Evolutionary conservation across 2,888 invertebrate genomes (phyloP).

Genomic region (Ryuthela nishihirai): DNA sequence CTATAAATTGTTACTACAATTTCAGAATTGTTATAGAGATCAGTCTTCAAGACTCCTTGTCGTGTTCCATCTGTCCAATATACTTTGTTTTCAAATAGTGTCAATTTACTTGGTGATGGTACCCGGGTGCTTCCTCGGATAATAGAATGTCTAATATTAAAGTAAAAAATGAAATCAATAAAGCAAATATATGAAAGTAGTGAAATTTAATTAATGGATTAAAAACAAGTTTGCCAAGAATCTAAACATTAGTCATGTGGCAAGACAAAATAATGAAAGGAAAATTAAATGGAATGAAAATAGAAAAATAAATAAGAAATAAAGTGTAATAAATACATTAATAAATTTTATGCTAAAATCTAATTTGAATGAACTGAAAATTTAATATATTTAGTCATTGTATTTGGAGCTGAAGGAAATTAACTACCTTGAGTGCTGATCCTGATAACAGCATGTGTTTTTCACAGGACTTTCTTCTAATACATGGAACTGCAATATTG

Average conservation of each 20-base stretch:
- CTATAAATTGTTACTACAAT: conserved; percentile 76
- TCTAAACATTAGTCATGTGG: neutral
- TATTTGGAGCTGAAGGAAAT: too few relatives aligned
- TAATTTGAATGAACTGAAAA: too few relatives aligned
- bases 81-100: conserved; percentile 78
- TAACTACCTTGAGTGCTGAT: too few relatives aligned
- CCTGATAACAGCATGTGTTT: too few relatives aligned
- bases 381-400: too few relatives aligned
- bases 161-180: neutral
- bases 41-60: conserved; percentile 80
- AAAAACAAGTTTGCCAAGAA: neutral
- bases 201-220: neutral
- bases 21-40: conserved; percentile 74
- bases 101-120: conserved; percentile 76
- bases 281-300: too few relatives aligned
- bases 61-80: conserved; percentile 91
- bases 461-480: too few relatives aligned
- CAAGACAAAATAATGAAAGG: too few relatives aligned
- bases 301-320: too few relatives aligned
- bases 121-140: conserved; percentile 56
- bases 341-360: too few relatives aligned
- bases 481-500: too few relatives aligned
- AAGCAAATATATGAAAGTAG: neutral
- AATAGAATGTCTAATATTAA: conserved; percentile 38
- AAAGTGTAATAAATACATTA: too few relatives aligned